A percentile compares a stretch with the other conserved stretches of the same genome.
Conservation (phyloP, 2,888 invertebrate genomes). For the Xestia ashworthii region DNA sequence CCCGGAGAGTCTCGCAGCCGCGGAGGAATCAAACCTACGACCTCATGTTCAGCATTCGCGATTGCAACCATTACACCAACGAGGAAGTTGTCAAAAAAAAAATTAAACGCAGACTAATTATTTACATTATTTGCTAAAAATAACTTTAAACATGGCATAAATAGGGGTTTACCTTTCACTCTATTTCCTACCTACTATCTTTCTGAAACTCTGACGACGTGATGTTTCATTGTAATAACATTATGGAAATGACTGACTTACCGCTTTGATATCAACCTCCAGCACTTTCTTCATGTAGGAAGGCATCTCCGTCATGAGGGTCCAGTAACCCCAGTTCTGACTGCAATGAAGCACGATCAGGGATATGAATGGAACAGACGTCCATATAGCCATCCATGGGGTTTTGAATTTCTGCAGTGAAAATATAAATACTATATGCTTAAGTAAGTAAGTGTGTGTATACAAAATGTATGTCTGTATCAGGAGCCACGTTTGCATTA, state of each 20-base stretch:
- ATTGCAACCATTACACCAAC: too few species aligned
- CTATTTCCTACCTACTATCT: not conserved
- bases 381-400: slow-evolving; percentile 91
- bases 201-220: too few species aligned
- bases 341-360: slow-evolving; percentile 87
- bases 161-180: not conserved
- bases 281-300: slow-evolving; percentile 91
- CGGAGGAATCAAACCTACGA: too few species aligned
- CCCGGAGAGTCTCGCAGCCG: too few species aligned
- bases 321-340: slow-evolving; percentile 93
- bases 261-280: slow-evolving; percentile 87
- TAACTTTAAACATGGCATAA: not conserved
- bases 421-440: not conserved
- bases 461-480: not conserved
- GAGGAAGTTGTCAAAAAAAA: not conserved
- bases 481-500: not conserved
- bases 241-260: slow-evolving; percentile 50
- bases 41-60: too few species aligned
- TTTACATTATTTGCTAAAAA: too few species aligned
- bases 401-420: slow-evolving; percentile 75
- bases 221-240: not conserved
- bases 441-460: not conserved
- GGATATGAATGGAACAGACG: slow-evolving; percentile 88
- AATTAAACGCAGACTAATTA: too few species aligned
- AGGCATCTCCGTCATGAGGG: slow-evolving; percentile 92